These are phyloP conservation scores for Todiramphus chloris DNA, from an alignment of 2,113 vertebrate species.

Conservation along the genomic window DNA sequence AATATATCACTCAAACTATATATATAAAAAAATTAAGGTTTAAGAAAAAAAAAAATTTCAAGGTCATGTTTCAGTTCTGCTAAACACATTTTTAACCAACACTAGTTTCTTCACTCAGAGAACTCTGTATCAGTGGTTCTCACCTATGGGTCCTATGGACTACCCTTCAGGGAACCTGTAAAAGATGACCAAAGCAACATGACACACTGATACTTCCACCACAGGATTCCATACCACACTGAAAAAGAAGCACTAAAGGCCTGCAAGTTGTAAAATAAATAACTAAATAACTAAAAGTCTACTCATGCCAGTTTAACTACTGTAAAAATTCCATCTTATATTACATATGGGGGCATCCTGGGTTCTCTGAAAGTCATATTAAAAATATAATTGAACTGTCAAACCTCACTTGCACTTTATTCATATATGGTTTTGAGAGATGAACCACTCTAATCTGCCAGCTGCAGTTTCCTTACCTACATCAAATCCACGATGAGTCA, in stretches of 20 bases:
- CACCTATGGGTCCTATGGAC: not conserved
- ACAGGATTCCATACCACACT: not conserved
- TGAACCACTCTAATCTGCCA: not conserved
- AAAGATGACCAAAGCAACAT: not conserved
- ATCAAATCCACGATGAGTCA: slow-evolving; percentile 14
- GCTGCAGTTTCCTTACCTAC: slow-evolving; percentile 3
- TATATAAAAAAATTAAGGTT: not conserved
- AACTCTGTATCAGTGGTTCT: not conserved
- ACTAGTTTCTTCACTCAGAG: not conserved
- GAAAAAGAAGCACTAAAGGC: not conserved
- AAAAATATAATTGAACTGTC: not conserved
- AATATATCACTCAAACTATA: not conserved
- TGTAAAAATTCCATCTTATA: not conserved
- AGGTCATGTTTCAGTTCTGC: not conserved
- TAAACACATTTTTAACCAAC: not conserved
- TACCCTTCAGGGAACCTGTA: not conserved
- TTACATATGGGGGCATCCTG: not conserved
- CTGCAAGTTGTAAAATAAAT: not conserved
- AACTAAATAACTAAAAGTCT: not conserved
- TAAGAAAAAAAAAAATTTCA: not conserved
- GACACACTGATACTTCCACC: not conserved
- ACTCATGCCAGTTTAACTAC: not conserved
- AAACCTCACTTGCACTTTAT: not conserved
- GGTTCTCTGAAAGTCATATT: not conserved
- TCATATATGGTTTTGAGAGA: not conserved